A percentile compares a stretch with the other conserved stretches of the same genome.
Evolutionary conservation across 2,113 vertebrate species (phyloP).

Genomic region (Megalops atlanticus): DNA sequence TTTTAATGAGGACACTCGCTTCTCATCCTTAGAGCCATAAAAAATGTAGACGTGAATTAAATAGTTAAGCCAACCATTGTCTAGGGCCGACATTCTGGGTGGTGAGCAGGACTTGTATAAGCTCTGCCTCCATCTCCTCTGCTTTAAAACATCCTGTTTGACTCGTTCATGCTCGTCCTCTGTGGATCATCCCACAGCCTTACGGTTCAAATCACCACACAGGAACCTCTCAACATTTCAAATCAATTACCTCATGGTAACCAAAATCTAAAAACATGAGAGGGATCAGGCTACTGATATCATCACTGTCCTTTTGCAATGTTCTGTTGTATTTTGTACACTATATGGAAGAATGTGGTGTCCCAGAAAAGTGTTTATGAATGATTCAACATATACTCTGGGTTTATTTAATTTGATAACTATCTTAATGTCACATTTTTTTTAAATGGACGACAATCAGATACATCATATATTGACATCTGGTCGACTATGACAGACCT

Average conservation of each 20-base stretch:
- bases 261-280: not conserved
- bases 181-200: not conserved
- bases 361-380: not conserved
- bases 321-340: not conserved
- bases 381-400: too few relatives aligned
- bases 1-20: slow-evolving; percentile 16
- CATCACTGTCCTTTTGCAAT: not conserved
- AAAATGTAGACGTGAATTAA: slow-evolving; percentile 16
- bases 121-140: not conserved
- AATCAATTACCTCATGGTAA: not conserved
- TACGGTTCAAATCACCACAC: not conserved
- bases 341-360: not conserved
- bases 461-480: not conserved
- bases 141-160: slow-evolving; percentile 9
- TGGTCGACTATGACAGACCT: not conserved
- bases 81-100: not conserved
- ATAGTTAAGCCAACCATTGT: not conserved
- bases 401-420: too few relatives aligned
- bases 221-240: not conserved
- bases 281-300: not conserved
- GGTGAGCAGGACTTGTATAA: not conserved
- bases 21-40: not conserved
- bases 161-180: not conserved
- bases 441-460: not conserved
- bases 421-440: too few relatives aligned